Evolutionary conservation across 37 sponge, comb jelly and placozoan genomes (phyloP).

Genomic region (Oopsacas minuta): DNA sequence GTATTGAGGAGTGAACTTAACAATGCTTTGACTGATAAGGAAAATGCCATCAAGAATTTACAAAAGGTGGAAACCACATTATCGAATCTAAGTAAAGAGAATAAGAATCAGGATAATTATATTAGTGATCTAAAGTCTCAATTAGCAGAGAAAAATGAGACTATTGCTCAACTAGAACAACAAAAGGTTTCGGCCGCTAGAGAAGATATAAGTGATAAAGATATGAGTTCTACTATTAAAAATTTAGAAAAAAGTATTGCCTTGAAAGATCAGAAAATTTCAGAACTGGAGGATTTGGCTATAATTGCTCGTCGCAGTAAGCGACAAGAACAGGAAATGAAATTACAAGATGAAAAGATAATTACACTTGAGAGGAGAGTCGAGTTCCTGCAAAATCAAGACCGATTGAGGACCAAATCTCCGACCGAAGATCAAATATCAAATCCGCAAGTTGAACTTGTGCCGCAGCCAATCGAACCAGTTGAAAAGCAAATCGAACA

Average conservation of each 20-base stretch:
- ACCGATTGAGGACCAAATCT: background rate
- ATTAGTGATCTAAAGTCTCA: background rate
- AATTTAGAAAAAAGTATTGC: background rate
- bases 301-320: background rate
- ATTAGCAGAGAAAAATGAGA: background rate
- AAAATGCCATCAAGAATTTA: background rate
- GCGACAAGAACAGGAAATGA: slow-evolving; percentile 3
- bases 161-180: background rate
- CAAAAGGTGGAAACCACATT: background rate
- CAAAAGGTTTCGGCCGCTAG: background rate
- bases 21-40: background rate
- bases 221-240: background rate
- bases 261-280: background rate
- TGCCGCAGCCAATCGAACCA: background rate
- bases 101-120: background rate
- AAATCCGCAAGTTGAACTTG: background rate
- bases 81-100: background rate
- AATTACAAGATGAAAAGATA: background rate
- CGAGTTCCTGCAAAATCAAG: background rate
- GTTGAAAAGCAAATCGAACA: background rate
- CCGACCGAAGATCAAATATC: background rate
- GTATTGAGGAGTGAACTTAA: background rate
- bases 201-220: background rate
- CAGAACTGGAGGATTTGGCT: background rate
- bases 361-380: background rate